A percentile compares a stretch with the other conserved stretches of the same genome.
phyloP scores from a whole-genome alignment of 2,888 invertebrate species.

The Chesias legatella region DNA sequence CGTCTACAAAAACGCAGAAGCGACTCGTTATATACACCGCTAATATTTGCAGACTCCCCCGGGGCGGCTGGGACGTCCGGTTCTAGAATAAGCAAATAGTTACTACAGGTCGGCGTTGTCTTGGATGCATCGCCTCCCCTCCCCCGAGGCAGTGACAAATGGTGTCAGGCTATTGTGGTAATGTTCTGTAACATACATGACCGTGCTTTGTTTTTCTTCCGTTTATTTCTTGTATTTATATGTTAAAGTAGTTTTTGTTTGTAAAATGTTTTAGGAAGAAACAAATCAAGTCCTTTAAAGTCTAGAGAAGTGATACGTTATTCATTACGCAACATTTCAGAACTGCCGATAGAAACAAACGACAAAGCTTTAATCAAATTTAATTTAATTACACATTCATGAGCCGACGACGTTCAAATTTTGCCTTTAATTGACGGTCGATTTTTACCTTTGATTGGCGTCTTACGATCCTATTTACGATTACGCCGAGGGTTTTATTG shows the following conservation, averaged over 20 bases:
- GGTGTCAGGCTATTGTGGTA: conserved; percentile 15
- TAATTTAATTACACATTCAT: conserved; percentile 59
- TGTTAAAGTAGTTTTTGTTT: no score
- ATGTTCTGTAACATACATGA: conserved; percentile 13
- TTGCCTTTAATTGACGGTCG: conserved; percentile 53
- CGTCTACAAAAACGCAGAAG: conserved; percentile 39
- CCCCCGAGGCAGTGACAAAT: conserved; percentile 22
- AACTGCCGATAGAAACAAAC: conserved; percentile 44
- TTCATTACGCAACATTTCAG: no score
- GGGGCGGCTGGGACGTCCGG: conserved; percentile 47
- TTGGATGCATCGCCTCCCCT: conserved; percentile 47
- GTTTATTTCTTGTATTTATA: no score
- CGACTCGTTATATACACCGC: conserved; percentile 66
- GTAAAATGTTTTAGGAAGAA: no score
- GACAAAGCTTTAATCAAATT: conserved; percentile 39
- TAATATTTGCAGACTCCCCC: conserved; percentile 64
- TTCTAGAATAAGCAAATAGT: no score
- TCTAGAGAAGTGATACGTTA: no score
- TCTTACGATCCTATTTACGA: conserved; percentile 51
- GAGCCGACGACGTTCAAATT: conserved; percentile 48
- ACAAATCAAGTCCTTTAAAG: no score
- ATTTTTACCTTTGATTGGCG: conserved; percentile 54
- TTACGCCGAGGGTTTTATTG: conserved; percentile 45
- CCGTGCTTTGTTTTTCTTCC: not conserved
- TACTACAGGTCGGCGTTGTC: conserved; percentile 47